These are phyloP conservation scores for Dasypogon diadema DNA, from an alignment of 2,888 invertebrate genomes.

Conservation along the genomic window DNA sequence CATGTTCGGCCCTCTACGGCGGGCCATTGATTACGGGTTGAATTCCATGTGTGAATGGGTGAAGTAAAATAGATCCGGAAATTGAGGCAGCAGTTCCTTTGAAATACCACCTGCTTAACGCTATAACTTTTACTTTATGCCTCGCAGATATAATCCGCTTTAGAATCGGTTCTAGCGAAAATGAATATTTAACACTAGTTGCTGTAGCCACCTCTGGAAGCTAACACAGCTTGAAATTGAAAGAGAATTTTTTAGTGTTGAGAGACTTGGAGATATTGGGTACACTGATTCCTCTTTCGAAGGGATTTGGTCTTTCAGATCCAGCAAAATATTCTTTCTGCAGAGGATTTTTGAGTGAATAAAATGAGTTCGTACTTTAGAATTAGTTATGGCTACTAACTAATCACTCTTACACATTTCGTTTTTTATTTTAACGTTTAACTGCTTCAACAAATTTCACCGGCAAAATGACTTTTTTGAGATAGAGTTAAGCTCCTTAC, in stretches of 20 bases:
- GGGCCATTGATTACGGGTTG: not conserved
- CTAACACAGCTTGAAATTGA: not conserved
- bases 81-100: not conserved
- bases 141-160: constrained; percentile 18
- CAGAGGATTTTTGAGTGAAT: no score
- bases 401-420: no score
- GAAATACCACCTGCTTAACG: not conserved
- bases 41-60: not conserved
- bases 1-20: not conserved
- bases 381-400: no score
- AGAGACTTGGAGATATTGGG: not conserved
- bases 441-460: no score
- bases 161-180: constrained; percentile 22
- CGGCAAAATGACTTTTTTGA: no score
- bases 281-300: not conserved
- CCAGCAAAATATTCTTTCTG: no score
- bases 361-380: no score
- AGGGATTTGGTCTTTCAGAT: not conserved
- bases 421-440: no score
- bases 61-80: not conserved
- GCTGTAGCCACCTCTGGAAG: no score
- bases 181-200: constrained; percentile 28
- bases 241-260: not conserved
- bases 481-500: no score
- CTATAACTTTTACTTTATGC: not conserved